Conservation (phyloP, 2,888 invertebrate species). For the Aporophyla nigra region DNA sequence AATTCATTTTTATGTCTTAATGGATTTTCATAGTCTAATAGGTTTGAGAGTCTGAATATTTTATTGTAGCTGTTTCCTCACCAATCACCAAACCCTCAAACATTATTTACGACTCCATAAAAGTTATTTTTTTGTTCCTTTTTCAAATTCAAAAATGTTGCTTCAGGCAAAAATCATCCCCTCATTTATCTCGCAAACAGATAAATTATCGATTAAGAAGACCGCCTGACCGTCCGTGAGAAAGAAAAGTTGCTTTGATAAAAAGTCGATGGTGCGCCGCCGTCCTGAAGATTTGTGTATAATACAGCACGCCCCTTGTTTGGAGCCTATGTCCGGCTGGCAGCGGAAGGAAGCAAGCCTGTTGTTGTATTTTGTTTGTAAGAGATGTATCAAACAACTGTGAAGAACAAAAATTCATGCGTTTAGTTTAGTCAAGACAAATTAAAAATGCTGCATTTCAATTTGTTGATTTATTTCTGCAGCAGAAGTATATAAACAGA, state of each 20-base stretch:
- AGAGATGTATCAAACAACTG: constrained; percentile 26
- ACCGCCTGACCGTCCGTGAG: constrained; percentile 61
- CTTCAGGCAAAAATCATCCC: constrained; percentile 40
- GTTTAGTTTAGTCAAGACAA: neutral
- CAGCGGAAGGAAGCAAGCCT: constrained; percentile 54
- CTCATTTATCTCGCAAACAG: constrained; percentile 50
- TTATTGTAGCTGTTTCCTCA: neutral
- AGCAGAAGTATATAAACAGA: no score
- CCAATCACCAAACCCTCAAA: neutral
- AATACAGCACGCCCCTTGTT: constrained; percentile 56
- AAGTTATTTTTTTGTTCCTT: constrained; percentile 3
- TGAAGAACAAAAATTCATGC: neutral
- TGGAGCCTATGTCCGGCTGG: constrained; percentile 36
- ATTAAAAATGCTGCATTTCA: neutral
- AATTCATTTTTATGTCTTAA: neutral
- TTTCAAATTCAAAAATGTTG: constrained; percentile 1
- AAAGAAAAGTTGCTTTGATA: constrained; percentile 40
- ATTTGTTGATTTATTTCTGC: neutral
- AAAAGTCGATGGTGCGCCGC: constrained; percentile 55
- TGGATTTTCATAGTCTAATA: neutral
- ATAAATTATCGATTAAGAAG: constrained; percentile 63
- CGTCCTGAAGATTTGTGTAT: constrained; percentile 51
- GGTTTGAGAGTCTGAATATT: neutral
- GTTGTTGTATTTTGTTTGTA: constrained; percentile 42
- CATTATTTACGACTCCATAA: constrained; percentile 17